These are phyloP conservation scores for Melinopterus prodromus DNA, from an alignment of 2,888 invertebrate genomes.

Conservation along the genomic window DNA sequence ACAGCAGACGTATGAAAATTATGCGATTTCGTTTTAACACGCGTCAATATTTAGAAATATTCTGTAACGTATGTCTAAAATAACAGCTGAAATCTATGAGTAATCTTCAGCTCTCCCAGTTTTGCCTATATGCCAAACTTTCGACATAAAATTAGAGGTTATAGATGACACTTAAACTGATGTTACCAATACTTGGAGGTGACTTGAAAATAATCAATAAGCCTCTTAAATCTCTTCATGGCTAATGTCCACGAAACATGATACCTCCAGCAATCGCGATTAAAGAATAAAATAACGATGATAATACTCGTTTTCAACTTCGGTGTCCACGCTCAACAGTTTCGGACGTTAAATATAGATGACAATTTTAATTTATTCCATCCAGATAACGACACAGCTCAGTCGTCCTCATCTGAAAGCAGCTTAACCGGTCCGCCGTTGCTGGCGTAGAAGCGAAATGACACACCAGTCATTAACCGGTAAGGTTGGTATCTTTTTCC, in stretches of 20 bases:
- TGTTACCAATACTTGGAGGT: not conserved
- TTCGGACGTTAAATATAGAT: conserved; percentile 4
- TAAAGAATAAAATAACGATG: not conserved
- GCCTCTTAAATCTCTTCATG: not conserved
- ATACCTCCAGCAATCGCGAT: not conserved
- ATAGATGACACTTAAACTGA: not conserved
- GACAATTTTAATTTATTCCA: not conserved
- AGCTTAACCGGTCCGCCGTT: not conserved
- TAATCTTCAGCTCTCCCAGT: no score
- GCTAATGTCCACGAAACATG: not conserved
- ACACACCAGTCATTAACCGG: not conserved
- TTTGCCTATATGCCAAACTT: no score
- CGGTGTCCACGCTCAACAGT: not conserved
- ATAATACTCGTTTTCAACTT: not conserved
- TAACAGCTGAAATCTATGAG: no score
- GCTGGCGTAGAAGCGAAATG: not conserved
- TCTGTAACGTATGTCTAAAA: no score
- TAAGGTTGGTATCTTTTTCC: not conserved
- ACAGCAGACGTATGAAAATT: no score
- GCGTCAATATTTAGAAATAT: no score
- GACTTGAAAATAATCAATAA: not conserved
- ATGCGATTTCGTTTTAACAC: no score
- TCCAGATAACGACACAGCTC: conserved; percentile 4
- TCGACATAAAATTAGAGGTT: not conserved
- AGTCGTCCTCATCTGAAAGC: not conserved